Base-by-base conservation (phyloP, 2,797 vertebrate genomes). In the Melanotaenia maccullochi region DNA sequence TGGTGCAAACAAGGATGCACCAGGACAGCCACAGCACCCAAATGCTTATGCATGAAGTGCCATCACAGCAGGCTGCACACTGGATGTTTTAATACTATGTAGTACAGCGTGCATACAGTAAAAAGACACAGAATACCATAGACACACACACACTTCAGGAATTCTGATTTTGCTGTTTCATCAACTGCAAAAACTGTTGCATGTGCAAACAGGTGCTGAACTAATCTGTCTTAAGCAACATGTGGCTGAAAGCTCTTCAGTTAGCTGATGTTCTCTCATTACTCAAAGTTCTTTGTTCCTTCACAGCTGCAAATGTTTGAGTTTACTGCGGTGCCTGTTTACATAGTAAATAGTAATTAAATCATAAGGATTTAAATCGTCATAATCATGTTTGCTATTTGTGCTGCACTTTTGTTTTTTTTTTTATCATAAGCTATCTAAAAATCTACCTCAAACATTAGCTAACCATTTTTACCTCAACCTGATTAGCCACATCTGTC, bases 141-240 rank as follows among this genome's bases (percentile, higher is more conserved):
- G 44, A 58, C 57, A 59, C 22, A 72, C 52, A 54, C 55, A 57
- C 12, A 62, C 52, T 54, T 67, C 40, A 71, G n/a, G 8, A 28
- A 59, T 83, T 9, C 24, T 38, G 20, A 54, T 54, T 73, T 75
- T 40, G 49, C 38, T 67, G 69, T 72, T 85, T 82, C 35, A 60
- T 69, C 57, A 44, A 62, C 12, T 59, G 38, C 49, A 81, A 76
- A 85, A 69, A 80, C 14, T 79, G 65, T 3, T 75, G 68, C 89
- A 68, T 77, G 89, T 86, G 64, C 70, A 70, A 87, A 89, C 89
- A 87, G 58, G 82, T 9, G 56, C 40, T 63, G 55, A 63, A 40
- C 36, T 1, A 36, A 79, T 83, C 36, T 60, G 74, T 78, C 74
- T 65, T 20, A 20, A 73, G 74, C 60, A 61, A 63, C 14, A 25